These are phyloP conservation scores for Parauchenoglanis punctatus DNA, from an alignment of 2,797 vertebrate species.

Conservation along the genomic window DNA sequence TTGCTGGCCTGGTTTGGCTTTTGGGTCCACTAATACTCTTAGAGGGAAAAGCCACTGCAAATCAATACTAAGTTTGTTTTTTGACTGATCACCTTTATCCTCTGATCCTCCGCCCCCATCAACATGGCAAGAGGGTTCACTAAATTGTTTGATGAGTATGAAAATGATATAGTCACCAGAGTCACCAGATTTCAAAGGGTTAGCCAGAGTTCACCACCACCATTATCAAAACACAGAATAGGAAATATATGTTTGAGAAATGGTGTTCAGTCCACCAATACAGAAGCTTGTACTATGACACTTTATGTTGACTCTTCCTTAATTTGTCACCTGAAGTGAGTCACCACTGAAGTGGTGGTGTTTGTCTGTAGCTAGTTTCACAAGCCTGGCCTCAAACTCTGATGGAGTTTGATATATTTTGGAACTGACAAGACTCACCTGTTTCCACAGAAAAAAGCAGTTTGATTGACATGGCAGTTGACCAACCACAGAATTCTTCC, in stretches of 20 bases:
- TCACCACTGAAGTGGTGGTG: not conserved
- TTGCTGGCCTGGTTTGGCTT: not conserved
- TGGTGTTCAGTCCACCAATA: not conserved
- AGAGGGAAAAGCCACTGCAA: not conserved
- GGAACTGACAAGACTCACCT: not conserved
- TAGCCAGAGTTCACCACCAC: not conserved
- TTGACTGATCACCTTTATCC: not conserved
- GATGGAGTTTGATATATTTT: not conserved
- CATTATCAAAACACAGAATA: not conserved
- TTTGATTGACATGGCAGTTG: not conserved
- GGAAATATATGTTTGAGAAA: not conserved
- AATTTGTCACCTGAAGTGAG: not conserved
- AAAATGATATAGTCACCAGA: not conserved
- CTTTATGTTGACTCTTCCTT: not conserved
- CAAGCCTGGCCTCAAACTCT: not conserved
- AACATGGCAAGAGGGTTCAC: not conserved
- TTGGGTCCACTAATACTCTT: not conserved
- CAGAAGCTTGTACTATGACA: not conserved
- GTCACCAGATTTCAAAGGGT: not conserved
- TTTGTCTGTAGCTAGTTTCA: not conserved
- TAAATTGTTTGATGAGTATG: not conserved
- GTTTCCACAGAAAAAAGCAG: not conserved
- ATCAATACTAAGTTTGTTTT: not conserved
- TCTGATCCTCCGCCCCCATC: not conserved
- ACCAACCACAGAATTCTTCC: not conserved